A percentile compares a stretch with the other conserved stretches of the same genome.
These are phyloP conservation scores for Microcebus jonahi DNA, from an alignment of 2,113 vertebrate genomes.

Conservation along the genomic window DNA sequence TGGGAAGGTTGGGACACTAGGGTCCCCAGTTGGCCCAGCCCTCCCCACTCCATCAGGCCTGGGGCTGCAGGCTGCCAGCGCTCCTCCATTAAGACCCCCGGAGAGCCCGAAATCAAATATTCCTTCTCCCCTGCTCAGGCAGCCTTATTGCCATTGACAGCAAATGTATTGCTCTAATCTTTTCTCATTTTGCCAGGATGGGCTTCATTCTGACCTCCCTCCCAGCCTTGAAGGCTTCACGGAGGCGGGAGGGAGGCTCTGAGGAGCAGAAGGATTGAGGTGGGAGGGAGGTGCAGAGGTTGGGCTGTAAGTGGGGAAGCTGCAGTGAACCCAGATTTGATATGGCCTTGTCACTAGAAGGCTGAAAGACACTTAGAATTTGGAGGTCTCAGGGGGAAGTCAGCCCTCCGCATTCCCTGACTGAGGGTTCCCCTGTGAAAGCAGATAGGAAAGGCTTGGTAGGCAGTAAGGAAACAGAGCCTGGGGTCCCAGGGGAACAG, in stretches of 20 bases:
- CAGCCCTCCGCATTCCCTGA: background rate
- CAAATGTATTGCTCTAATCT: constrained; percentile 84
- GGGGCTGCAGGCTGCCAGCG: constrained; percentile 61
- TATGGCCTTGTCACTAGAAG: background rate
- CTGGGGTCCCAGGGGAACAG: background rate
- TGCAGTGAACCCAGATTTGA: background rate
- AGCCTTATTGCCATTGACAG: constrained; percentile 82
- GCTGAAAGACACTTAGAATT: background rate
- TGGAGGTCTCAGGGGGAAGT: background rate
- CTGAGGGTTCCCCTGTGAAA: background rate
- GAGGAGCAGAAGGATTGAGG: background rate
- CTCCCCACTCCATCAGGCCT: constrained; percentile 28
- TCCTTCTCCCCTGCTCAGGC: constrained; percentile 72
- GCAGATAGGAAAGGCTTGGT: constrained; percentile 9
- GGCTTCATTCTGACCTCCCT: constrained; percentile 74
- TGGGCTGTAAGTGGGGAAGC: constrained; percentile 13
- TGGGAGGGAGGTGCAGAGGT: background rate
- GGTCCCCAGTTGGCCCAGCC: constrained; percentile 45
- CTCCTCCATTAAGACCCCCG: constrained; percentile 54
- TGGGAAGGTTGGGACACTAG: constrained; percentile 44
- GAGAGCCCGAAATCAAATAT: constrained; percentile 78
- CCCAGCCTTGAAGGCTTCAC: constrained; percentile 63
- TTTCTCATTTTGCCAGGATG: constrained; percentile 77
- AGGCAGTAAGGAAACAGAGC: background rate
- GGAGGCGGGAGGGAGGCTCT: background rate